These are phyloP conservation scores for Drosophila punjabiensis DNA, from an alignment of 1,140 invertebrate genomes.

Conservation along the genomic window DNA sequence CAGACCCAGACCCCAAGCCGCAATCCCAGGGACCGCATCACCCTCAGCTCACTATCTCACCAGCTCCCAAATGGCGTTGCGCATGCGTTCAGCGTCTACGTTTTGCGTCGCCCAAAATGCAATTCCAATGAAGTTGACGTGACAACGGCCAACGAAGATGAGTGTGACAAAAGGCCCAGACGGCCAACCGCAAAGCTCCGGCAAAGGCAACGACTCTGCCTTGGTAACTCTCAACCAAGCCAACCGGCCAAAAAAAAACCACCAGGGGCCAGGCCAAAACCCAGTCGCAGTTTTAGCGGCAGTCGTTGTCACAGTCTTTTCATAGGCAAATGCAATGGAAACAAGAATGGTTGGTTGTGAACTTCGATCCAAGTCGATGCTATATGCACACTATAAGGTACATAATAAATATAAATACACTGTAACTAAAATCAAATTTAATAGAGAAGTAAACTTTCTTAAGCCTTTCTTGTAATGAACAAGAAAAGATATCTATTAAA, in stretches of 20 bases:
- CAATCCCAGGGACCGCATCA: not conserved
- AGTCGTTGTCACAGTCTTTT: slow-evolving; percentile 22
- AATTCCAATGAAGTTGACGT: slow-evolving; percentile 77
- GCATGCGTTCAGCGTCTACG: slow-evolving; percentile 61
- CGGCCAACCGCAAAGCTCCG: slow-evolving; percentile 56
- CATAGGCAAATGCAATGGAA: slow-evolving; percentile 53
- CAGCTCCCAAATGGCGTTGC: slow-evolving; percentile 33
- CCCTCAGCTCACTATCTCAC: not conserved
- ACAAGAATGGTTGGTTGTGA: slow-evolving; percentile 29
- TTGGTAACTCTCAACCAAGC: slow-evolving; percentile 9
- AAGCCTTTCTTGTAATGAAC: fast-evolving
- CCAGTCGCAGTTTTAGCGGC: slow-evolving; percentile 20
- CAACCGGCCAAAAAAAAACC: slow-evolving; percentile 17
- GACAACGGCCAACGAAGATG: slow-evolving; percentile 75
- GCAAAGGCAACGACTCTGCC: slow-evolving; percentile 28
- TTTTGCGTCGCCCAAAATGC: slow-evolving; percentile 60
- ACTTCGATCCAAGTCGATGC: not conserved
- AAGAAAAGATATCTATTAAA: not conserved
- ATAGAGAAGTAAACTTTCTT: not conserved
- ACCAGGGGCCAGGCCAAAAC: slow-evolving; percentile 21
- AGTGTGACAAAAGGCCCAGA: slow-evolving; percentile 79
- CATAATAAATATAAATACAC: too few species aligned
- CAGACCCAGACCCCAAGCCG: slow-evolving; percentile 14
- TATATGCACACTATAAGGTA: slow-evolving; percentile 1
- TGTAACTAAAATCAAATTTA: not conserved